These are phyloP conservation scores for Drosophila albomicans DNA, from an alignment of 1,140 invertebrate genomes.

Conservation along the genomic window DNA sequence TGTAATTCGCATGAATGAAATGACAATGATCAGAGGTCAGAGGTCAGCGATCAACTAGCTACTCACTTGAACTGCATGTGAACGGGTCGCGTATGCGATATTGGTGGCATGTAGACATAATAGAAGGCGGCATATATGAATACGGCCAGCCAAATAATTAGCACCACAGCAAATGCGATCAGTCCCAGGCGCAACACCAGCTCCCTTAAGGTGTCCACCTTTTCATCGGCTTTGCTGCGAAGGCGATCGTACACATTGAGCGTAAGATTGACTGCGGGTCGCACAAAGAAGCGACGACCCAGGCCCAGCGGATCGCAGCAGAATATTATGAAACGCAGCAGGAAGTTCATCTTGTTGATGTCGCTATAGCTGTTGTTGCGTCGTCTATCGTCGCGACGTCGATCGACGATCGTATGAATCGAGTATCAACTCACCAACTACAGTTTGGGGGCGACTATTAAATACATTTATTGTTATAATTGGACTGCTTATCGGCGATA, in stretches of 20 bases:
- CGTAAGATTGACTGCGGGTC: slow-evolving; percentile 63
- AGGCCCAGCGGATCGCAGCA: slow-evolving; percentile 78
- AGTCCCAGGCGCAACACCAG: slow-evolving; percentile 89
- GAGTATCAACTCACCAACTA: slow-evolving; percentile 21
- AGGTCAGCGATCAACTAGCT: background rate
- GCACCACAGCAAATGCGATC: slow-evolving; percentile 88
- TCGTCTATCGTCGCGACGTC: background rate
- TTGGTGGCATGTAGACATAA: slow-evolving; percentile 94
- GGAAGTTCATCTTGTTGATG: slow-evolving; percentile 66
- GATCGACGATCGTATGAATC: slow-evolving; percentile 30
- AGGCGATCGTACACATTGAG: slow-evolving; percentile 78
- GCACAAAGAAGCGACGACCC: slow-evolving; percentile 71
- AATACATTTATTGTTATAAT: slow-evolving; percentile 26
- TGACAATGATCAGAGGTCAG: background rate
- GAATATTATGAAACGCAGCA: slow-evolving; percentile 76
- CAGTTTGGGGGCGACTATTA: slow-evolving; percentile 25
- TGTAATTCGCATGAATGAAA: slow-evolving; percentile 55
- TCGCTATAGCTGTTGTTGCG: no score
- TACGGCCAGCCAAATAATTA: slow-evolving; percentile 93
- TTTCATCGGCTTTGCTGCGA: slow-evolving; percentile 86
- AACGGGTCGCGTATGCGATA: slow-evolving; percentile 92
- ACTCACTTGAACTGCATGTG: slow-evolving; percentile 95
- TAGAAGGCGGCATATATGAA: slow-evolving; percentile 95
- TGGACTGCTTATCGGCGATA: slow-evolving; percentile 38
- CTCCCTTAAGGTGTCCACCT: slow-evolving; percentile 88